Evolutionary conservation across 2,888 invertebrate genomes (phyloP), one percentile per base, ranked within the genome.

Genomic region (Agrotis exclamationis): DNA sequence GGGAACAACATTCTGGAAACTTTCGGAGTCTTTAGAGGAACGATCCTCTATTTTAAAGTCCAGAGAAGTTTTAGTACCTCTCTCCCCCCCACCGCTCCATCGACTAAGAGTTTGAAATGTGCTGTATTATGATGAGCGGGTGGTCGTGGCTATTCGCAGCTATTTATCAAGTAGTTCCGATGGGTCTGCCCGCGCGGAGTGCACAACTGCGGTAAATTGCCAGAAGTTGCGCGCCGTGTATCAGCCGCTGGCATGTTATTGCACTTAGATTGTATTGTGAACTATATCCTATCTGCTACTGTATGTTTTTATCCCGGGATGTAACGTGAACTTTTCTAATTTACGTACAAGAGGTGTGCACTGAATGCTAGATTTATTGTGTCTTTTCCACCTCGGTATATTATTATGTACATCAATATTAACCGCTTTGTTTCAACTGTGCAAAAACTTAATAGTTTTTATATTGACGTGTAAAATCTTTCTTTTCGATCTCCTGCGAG

Each of bases 91-190:
- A 14, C n/a, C 9, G 11, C 39, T 39, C 39, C 33, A 13, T 20
- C 11, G n/a, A 39, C 54, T 22, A 62, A 20, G 16, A 45, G 71
- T 60, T 79, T 53, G 22, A 47, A 39, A 51, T 53, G 51, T n/a
- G 47, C 18, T 28, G 18, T 47, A 57, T 39, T 47, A 45, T 60
- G 24, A 56, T 50, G 5, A 47, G 18, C 14, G 9, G 50, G 14
- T 48, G 20, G 66, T 54, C 54, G 58, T 39, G 70, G 50, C 14
- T 45, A 50, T 50, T 69, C 45, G 5, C 20, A 22, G 72, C 70
- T 76, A 77, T 77, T 72, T 77, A 56, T 72, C 50, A 63, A 33
- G 58, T 58, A 39, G 44, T 51, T 51, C 47, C 58, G 51, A 68
- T 67, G 50, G 45, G 39, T 47, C 53, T n/a, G n/a, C 28, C 33